Evolutionary conservation across 2,888 invertebrate genomes (phyloP).

Genomic region (Papilio gigon): DNA sequence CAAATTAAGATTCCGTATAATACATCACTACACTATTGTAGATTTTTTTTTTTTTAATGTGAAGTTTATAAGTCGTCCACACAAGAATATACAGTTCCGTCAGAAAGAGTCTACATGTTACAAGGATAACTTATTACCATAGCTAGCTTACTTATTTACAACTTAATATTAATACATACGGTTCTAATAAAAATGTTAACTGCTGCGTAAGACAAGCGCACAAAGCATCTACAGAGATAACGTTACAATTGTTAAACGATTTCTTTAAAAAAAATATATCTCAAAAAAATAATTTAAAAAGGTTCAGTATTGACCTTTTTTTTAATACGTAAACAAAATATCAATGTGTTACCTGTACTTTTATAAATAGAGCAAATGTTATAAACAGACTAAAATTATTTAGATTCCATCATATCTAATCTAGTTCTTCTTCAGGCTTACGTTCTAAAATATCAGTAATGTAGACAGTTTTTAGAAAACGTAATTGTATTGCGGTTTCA

Average conservation of each 20-base stretch:
- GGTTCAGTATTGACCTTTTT: not conserved
- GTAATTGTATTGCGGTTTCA: constrained; percentile 21
- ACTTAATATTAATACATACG: constrained; percentile 5
- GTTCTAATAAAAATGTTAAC: constrained; percentile 22
- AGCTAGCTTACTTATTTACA: constrained; percentile 17
- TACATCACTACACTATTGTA: too few species aligned
- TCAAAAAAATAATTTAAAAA: not conserved
- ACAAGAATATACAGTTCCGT: not conserved
- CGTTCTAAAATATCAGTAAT: not conserved
- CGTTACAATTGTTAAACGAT: not conserved
- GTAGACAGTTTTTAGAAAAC: not conserved
- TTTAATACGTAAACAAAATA: too few species aligned
- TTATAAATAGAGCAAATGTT: too few species aligned
- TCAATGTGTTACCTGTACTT: too few species aligned
- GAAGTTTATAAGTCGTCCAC: too few species aligned
- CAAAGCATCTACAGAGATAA: constrained; percentile 28
- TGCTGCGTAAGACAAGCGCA: constrained; percentile 25
- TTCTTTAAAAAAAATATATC: not conserved
- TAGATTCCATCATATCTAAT: not conserved
- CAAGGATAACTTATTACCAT: not conserved
- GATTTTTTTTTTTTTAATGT: too few species aligned
- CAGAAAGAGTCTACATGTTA: not conserved
- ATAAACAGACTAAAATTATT: too few species aligned
- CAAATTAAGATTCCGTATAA: too few species aligned
- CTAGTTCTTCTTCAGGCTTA: not conserved